These are phyloP conservation scores for Atta texana DNA, from an alignment of 1,140 invertebrate genomes.

Conservation along the genomic window DNA sequence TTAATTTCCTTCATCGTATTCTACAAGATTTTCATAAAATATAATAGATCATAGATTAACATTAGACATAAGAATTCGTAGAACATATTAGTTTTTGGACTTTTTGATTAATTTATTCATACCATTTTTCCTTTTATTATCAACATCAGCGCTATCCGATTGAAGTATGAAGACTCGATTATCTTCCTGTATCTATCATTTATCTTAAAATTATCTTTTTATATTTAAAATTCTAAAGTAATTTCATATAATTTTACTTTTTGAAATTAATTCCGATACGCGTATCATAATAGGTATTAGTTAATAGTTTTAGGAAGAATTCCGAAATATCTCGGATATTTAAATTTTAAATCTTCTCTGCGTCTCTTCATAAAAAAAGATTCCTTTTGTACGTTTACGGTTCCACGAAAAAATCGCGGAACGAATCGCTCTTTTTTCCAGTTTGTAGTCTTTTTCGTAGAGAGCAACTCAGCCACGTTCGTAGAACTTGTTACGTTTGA, in stretches of 20 bases:
- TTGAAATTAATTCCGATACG: not conserved
- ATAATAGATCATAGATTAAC: not conserved
- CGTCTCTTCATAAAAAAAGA: not conserved
- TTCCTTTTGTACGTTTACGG: not conserved
- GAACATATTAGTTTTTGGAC: not conserved
- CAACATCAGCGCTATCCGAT: not conserved
- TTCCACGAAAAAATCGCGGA: not conserved
- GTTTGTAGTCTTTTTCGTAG: not conserved
- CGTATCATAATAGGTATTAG: too few relatives aligned
- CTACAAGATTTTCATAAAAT: not conserved
- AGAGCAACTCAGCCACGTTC: not conserved
- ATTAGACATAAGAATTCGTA: not conserved
- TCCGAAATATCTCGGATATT: not conserved
- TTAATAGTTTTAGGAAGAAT: not conserved
- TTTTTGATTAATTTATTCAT: not conserved
- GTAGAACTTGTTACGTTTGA: constrained; percentile 5
- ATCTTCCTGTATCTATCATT: not conserved
- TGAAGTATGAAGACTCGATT: not conserved
- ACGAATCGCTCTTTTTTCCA: constrained; percentile 6
- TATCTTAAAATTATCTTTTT: not conserved
- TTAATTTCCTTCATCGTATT: not conserved
- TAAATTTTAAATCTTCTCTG: constrained; percentile 19
- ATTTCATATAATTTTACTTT: constrained; percentile 6
- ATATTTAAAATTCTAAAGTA: not conserved
- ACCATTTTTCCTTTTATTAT: not conserved